Conservation (phyloP, 2,797 vertebrate genomes). For the Furcifer pardalis region DNA sequence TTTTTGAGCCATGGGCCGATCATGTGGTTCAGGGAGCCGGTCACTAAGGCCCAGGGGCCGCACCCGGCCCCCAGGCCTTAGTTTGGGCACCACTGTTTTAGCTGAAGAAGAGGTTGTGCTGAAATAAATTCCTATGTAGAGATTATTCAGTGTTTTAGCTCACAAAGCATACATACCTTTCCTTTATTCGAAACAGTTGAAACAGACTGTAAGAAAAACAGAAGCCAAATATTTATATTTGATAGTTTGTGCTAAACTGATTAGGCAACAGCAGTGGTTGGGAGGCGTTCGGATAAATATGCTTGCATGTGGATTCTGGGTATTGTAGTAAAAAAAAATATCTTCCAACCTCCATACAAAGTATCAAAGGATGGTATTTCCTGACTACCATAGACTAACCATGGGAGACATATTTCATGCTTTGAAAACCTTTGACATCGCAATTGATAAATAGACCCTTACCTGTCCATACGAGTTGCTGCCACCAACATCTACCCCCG, state of each 20-base stretch:
- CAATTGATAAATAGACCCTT: neutral
- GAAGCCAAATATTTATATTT: neutral
- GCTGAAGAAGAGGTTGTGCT: neutral
- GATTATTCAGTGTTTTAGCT: neutral
- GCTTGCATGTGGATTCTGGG: too few species aligned
- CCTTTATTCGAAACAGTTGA: slow-evolving; percentile 30
- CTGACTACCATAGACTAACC: too few species aligned
- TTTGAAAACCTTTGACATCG: neutral
- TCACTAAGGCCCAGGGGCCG: too few species aligned
- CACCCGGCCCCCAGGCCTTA: too few species aligned
- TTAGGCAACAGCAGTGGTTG: too few species aligned
- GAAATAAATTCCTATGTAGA: neutral
- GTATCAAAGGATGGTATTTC: neutral
- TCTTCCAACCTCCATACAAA: too few species aligned
- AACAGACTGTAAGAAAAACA: slow-evolving; percentile 29
- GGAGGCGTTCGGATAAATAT: too few species aligned
- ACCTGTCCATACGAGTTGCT: slow-evolving; percentile 4
- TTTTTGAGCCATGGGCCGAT: too few species aligned
- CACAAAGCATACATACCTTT: slow-evolving; percentile 22
- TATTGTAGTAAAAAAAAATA: too few species aligned
- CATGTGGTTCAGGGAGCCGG: too few species aligned
- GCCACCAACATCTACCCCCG: neutral
- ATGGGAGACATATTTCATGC: neutral
- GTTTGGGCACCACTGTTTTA: too few species aligned
- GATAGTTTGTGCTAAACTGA: neutral